Base-by-base conservation (phyloP, 1,140 invertebrate genomes). In the Drosophila arizonae region DNA sequence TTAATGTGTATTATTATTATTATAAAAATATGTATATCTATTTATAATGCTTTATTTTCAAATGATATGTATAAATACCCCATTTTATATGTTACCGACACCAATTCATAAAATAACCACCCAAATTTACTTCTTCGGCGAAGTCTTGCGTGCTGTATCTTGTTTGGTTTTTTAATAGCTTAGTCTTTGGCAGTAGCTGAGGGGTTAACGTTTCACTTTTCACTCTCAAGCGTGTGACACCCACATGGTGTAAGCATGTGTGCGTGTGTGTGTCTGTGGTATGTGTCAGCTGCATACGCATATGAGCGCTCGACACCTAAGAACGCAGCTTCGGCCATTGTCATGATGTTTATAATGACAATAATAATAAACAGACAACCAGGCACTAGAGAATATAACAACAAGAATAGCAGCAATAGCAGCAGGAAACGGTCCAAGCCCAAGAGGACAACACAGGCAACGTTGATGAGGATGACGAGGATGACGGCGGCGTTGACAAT, bases 281-380 rank as follows among this genome's bases (percentile, higher is more conserved):
- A n/a, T 46, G 43, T 46, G 43, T 15, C 43, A 17, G 43, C 17
- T 50, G 48, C 48, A 21, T 50, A 26, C 21, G 48, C 48, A 50
- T 24, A 50, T 48, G 45, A 48, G 26, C 43, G 57, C n/a, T 33
- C 26, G 26, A 55, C 50, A 46, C 28, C 57, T 69, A 21, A 45
- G 41, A 33, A 52, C 50, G 13, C 39, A 46, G 43, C 43, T 39
- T 39, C 55, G 39, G 36, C 33, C 57, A 52, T 41, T 63, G 45
- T 61, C 64, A 68, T 75, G 70, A 81, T 82, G 77, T 77, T 82
- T 67, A 80, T 82, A 82, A 78, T 76, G 51, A 72, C 54, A 71
- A 69, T 77, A 73, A 86, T 77, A 76, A 69, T 76, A 69, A 69
- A 81, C 69, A 71, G 62, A 54, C 63, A 69, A 71, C 30, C 50